These are phyloP conservation scores for Alviniconcha strummeri DNA, from an alignment of 2,888 invertebrate genomes.

Conservation along the genomic window DNA sequence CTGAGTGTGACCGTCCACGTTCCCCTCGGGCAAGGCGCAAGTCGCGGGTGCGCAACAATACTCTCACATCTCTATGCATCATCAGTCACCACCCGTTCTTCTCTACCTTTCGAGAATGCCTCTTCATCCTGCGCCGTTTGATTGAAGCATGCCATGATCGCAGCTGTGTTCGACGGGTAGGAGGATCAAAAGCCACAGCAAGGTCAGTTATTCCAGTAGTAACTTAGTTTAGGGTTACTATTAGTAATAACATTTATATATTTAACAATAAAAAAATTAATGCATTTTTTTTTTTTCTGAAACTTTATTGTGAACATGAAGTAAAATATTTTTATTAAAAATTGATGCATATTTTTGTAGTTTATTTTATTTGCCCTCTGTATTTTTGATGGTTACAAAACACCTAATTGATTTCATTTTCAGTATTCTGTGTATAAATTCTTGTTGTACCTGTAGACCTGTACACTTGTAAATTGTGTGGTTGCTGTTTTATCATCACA, in stretches of 20 bases:
- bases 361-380: too few relatives aligned
- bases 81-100: slow-evolving; percentile 99
- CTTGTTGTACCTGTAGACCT: too few relatives aligned
- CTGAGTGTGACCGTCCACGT: slow-evolving; percentile 54
- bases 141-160: slow-evolving; percentile 99
- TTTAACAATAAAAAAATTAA: too few relatives aligned
- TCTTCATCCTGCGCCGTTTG: slow-evolving; percentile 94
- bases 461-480: too few relatives aligned
- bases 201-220: slow-evolving; percentile 78
- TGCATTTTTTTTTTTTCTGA: too few relatives aligned
- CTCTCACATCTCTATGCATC: slow-evolving; percentile 96
- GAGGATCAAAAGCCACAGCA: slow-evolving; percentile 87
- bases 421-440: too few relatives aligned
- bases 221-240: too few relatives aligned
- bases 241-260: not conserved
- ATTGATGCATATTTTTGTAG: too few relatives aligned
- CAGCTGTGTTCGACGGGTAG: slow-evolving; percentile 83
- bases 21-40: slow-evolving; percentile 67
- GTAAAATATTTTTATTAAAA: too few relatives aligned
- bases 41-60: slow-evolving; percentile 83
- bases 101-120: slow-evolving; percentile 97
- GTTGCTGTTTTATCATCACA: too few relatives aligned
- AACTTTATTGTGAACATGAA: not conserved
- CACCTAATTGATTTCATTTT: too few relatives aligned
- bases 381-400: too few relatives aligned